Conservation (phyloP, 2,113 vertebrate genomes). For the Pituophis catenifer region DNA sequence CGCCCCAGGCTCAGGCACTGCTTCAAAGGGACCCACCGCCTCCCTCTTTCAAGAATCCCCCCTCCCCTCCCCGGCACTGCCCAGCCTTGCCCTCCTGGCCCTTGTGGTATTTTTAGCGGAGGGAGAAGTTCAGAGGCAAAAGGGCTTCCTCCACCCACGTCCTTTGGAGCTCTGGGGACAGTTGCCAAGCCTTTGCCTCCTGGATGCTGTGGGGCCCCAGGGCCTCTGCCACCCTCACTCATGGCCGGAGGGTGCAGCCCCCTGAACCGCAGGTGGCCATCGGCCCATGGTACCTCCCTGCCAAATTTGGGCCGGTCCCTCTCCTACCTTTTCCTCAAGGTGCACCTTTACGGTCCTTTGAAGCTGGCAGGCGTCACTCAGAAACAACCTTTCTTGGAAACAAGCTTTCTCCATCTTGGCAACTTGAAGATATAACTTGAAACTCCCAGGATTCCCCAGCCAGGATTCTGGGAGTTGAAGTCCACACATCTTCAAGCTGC, state of each 20-base stretch:
- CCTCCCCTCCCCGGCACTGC: accelerated
- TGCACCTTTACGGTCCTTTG: neutral
- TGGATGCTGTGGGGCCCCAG: accelerated
- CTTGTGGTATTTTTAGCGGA: neutral
- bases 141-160: neutral
- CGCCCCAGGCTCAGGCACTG: neutral
- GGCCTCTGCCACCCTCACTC: neutral
- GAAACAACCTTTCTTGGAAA: neutral
- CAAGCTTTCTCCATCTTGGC: neutral
- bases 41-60: neutral
- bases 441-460: too few relatives aligned
- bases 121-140: neutral
- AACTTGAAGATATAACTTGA: too few relatives aligned
- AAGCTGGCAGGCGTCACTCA: neutral
- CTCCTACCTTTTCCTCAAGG: neutral
- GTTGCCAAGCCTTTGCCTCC: neutral
- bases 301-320: neutral
- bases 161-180: neutral
- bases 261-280: neutral
- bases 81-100: neutral
- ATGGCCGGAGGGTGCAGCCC: neutral
- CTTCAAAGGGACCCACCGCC: neutral
- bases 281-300: neutral
- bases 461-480: too few relatives aligned
- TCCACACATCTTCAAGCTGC: too few relatives aligned